Conservation (phyloP, 2,888 invertebrate genomes). For the Ernsta delagoae region DNA sequence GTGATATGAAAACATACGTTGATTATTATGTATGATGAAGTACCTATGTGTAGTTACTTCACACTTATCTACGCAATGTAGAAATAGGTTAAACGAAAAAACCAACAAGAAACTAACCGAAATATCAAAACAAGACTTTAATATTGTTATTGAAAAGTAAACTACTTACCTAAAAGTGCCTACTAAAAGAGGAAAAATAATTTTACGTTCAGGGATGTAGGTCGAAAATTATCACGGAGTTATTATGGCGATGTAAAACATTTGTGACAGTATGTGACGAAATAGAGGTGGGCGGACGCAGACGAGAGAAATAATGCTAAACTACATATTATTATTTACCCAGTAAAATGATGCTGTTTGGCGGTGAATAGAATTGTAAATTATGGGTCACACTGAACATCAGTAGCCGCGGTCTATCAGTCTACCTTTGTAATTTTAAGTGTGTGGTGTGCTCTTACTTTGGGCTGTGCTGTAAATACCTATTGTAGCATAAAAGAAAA, state of each 20-base stretch:
- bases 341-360: neutral
- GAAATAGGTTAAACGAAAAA: too few species aligned
- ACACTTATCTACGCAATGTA: too few species aligned
- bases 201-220: neutral
- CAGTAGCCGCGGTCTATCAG: too few species aligned
- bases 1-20: neutral
- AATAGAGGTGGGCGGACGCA: conserved; percentile 58
- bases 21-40: neutral
- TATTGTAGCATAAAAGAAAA: neutral
- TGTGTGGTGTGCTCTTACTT: too few species aligned
- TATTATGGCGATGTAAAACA: conserved; percentile 54
- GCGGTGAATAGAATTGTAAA: neutral
- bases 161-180: neutral
- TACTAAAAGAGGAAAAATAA: neutral
- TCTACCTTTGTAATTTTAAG: too few species aligned
- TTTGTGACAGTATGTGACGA: conserved; percentile 58
- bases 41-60: too few species aligned
- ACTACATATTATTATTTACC: conserved; percentile 13
- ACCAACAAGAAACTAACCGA: too few species aligned
- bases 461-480: too few species aligned
- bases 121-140: too few species aligned
- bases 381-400: too few species aligned
- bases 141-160: too few species aligned
- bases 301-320: conserved; percentile 46
- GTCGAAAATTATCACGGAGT: neutral